Evolutionary conservation across 2,113 vertebrate species (phyloP).

Genomic region (Gymnocephalus cernua): DNA sequence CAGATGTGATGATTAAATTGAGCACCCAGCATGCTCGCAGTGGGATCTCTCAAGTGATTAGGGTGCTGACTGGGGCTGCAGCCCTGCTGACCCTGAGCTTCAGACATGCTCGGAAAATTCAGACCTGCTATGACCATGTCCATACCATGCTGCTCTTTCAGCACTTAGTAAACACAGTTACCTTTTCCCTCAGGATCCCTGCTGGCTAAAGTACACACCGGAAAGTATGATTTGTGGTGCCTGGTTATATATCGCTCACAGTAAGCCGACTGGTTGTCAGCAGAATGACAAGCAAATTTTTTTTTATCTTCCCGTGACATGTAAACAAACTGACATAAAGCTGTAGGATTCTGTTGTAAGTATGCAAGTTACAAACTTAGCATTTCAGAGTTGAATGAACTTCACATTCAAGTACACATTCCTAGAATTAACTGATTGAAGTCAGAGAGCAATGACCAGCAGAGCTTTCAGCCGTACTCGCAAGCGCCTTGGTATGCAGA

Average conservation of each 20-base stretch:
- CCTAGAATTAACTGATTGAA: conserved; percentile 29
- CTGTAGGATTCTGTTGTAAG: conserved; percentile 20
- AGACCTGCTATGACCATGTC: conserved; percentile 44
- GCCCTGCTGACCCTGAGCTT: conserved; percentile 60
- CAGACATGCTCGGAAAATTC: conserved; percentile 50
- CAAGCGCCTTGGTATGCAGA: conserved; percentile 53
- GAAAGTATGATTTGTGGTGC: conserved; percentile 63
- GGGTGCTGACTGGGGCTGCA: conserved; percentile 53
- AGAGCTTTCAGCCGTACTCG: conserved; percentile 49
- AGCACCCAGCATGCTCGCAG: conserved; percentile 45
- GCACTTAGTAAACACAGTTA: conserved; percentile 63
- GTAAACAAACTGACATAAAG: conserved; percentile 48
- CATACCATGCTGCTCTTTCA: conserved; percentile 49
- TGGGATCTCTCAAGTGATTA: conserved; percentile 73
- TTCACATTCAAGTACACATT: conserved; percentile 32
- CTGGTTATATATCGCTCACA: conserved; percentile 37
- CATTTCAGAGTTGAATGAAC: conserved; percentile 25
- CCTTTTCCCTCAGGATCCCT: conserved; percentile 52
- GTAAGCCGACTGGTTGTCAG: conserved; percentile 16
- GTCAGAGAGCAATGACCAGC: conserved; percentile 56
- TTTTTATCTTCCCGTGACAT: conserved; percentile 41
- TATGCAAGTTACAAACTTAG: conserved; percentile 14
- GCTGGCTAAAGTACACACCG: conserved; percentile 43
- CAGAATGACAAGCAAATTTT: conserved; percentile 21
- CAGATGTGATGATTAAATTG: conserved; percentile 59